A percentile compares a stretch with the other conserved stretches of the same genome.
These are phyloP conservation scores for Phalacrocorax carbo DNA, from an alignment of 2,113 vertebrate genomes.

Conservation along the genomic window DNA sequence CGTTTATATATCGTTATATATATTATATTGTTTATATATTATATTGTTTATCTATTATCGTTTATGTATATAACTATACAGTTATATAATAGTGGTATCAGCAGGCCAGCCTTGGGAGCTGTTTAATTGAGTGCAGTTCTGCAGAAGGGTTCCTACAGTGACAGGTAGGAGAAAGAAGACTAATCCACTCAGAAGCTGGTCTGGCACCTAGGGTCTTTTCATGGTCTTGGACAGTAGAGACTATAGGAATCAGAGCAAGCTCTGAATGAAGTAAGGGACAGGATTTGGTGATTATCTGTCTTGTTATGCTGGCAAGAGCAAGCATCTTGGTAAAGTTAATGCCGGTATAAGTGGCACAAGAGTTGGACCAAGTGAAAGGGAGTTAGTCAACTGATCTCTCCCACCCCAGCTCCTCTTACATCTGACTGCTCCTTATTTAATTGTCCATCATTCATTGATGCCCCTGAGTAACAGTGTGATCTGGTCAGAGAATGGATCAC, in stretches of 20 bases:
- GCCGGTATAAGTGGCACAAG: background rate
- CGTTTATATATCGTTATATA: too few species aligned
- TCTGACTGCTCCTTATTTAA: background rate
- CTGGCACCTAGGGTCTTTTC: background rate
- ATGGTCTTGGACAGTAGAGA: background rate
- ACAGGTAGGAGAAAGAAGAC: background rate
- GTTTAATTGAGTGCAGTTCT: background rate
- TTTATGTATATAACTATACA: too few species aligned
- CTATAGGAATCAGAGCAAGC: background rate
- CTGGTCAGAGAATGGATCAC: background rate
- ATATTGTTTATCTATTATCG: too few species aligned
- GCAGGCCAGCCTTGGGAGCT: background rate
- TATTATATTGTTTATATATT: too few species aligned
- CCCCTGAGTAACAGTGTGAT: accelerated
- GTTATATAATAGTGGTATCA: background rate
- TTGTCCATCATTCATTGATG: accelerated
- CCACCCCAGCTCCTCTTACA: background rate
- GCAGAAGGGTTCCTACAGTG: background rate
- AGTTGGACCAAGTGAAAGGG: background rate
- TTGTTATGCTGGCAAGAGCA: background rate
- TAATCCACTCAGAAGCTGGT: background rate
- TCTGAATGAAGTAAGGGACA: background rate
- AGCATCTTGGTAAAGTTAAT: background rate
- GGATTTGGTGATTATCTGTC: background rate
- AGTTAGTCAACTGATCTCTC: background rate